phyloP scores from a whole-genome alignment of 2,888 invertebrate genomes.

The Bombylius major region DNA sequence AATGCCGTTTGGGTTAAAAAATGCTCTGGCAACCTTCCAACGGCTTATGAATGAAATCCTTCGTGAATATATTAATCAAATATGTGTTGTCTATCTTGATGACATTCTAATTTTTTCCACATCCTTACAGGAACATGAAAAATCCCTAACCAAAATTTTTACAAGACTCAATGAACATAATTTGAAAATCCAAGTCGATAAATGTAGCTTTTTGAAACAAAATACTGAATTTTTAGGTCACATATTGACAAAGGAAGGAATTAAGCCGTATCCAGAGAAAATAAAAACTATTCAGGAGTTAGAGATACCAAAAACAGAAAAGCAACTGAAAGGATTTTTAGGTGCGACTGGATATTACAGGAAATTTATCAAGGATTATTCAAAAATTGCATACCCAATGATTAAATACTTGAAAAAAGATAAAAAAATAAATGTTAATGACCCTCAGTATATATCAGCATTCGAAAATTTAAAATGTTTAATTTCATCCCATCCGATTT shows the following conservation, averaged over 20 bases:
- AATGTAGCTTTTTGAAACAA: neutral
- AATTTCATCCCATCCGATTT: too few species aligned
- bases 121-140: neutral
- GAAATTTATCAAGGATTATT: constrained; percentile 8
- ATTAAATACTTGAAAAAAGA: neutral
- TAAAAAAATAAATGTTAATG: neutral
- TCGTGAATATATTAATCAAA: neutral
- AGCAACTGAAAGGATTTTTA: neutral
- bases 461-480: too few species aligned
- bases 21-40: constrained; percentile 9
- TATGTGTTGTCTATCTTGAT: neutral
- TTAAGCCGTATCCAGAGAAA: too few species aligned
- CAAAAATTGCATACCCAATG: neutral
- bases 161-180: too few species aligned
- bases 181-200: too few species aligned
- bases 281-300: neutral
- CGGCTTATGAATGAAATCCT: constrained; percentile 8
- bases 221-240: neutral
- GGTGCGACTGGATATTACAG: neutral
- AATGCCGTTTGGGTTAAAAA: constrained; percentile 11
- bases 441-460: neutral
- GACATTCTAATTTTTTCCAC: neutral
- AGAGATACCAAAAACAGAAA: too few species aligned
- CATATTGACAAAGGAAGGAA: too few species aligned
- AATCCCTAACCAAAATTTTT: neutral